Percentiles rank a stretch among this genome's conserved stretches.
These are phyloP conservation scores for Oriolus oriolus DNA, from an alignment of 2,113 vertebrate genomes.

Conservation along the genomic window DNA sequence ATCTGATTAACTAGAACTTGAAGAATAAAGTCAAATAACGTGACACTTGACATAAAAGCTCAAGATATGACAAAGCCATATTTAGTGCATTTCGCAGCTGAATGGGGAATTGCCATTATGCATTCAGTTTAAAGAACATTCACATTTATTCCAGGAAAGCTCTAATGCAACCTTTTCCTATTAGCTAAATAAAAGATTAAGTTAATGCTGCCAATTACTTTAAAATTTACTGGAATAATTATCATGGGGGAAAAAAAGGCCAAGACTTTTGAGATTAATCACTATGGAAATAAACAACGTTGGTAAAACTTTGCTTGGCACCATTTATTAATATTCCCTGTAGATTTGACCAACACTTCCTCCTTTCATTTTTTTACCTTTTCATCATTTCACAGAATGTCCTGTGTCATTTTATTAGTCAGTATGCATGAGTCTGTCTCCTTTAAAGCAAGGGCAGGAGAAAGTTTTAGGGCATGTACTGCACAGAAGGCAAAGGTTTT, in stretches of 20 bases:
- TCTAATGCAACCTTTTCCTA: constrained; percentile 28
- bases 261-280: background rate
- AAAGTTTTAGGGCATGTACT: background rate
- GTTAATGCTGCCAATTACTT: background rate
- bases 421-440: too few species aligned
- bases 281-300: background rate
- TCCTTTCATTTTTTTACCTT: background rate
- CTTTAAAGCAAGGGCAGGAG: background rate
- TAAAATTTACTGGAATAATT: constrained; percentile 31
- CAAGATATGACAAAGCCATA: background rate
- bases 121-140: background rate
- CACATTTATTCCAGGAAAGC: constrained; percentile 38
- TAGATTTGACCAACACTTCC: background rate
- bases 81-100: constrained; percentile 1
- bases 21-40: constrained; percentile 2
- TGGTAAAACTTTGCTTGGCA: background rate
- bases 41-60: background rate
- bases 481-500: background rate
- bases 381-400: background rate
- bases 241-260: accelerated
- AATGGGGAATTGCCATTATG: background rate
- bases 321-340: background rate
- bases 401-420: background rate
- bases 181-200: constrained; percentile 34
- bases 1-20: background rate